Base-by-base conservation (phyloP, 2,888 invertebrate species). In the Mimachlamys varia region DNA sequence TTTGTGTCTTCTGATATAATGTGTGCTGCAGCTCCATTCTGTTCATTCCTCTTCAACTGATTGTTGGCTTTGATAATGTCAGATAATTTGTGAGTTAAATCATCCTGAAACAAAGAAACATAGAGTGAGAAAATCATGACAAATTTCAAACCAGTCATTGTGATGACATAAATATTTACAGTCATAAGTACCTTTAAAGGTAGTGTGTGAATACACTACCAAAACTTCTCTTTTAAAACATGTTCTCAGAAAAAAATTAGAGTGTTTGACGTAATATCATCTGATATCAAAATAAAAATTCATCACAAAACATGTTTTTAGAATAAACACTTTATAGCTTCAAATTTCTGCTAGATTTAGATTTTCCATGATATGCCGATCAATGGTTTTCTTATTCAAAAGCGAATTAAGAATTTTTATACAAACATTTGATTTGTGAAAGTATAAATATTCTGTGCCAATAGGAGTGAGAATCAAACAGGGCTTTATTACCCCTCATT, bases 31-130 rank as follows among this genome's bases (percentile, higher is more conserved):
- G 99, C 99, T 55, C 99, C 99, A 44, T 98, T 98, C 93, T 98
- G 98, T 97, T 99, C 99, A 97, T 99, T 99, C 94, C 98, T 98
- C 95, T 98, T 97, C 91, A 99, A 97, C 96, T 99, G 99, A 97
- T 99, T 99, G 96, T 99, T 99, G 0, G 99, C 97, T 97, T 99
- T 99, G 90, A 99, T 99, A 87, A 99, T 99, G 95, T 99, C 99
- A 0, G 99, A 98, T 90, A 99, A 97, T 97, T 99, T 99, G 97
- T 99, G 99, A 0, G 99, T 99, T 95, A 99, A 98, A 97, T 99
- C 99, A 96, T 99, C 99, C 97, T 99, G 92, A 90, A 90, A 76
- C 90, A 92, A 62, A 62, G n/a, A 88, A 33, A 49, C 15, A 5
- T 15, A 13, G 49, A 50, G 49, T 88, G 22, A 27, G 53, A 44